These are phyloP conservation scores for Jordanella pulchra DNA, from an alignment of 2,797 vertebrate species.

Conservation along the genomic window DNA sequence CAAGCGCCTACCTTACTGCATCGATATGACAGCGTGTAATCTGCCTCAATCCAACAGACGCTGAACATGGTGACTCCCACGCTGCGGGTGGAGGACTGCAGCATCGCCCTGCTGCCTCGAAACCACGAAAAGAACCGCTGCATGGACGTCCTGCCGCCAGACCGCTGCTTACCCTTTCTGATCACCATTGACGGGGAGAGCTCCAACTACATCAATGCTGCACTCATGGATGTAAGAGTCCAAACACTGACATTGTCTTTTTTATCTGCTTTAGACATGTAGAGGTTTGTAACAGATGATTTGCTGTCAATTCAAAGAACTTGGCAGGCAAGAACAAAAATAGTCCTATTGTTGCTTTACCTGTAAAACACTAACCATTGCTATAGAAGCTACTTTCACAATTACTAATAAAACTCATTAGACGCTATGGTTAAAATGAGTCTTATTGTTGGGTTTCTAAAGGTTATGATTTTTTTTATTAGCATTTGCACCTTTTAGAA, in stretches of 20 bases:
- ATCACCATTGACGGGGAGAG: conserved; percentile 98
- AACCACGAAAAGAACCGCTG: conserved; percentile 99
- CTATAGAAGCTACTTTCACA: conserved; percentile 28
- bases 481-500: no score
- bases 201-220: conserved; percentile 98
- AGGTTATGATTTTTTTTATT: background rate
- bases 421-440: background rate
- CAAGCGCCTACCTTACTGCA: conserved; percentile 26
- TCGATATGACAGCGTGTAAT: conserved; percentile 32
- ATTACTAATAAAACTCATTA: conserved; percentile 4
- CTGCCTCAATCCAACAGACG: conserved; percentile 55
- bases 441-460: background rate
- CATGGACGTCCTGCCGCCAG: conserved; percentile 96
- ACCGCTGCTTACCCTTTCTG: conserved; percentile 97
- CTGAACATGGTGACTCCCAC: conserved; percentile 99
- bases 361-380: conserved; percentile 11
- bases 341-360: conserved; percentile 18
- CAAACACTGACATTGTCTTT: background rate
- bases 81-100: conserved; percentile 96
- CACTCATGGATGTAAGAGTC: conserved; percentile 91
- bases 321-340: no score
- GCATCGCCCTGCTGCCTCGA: conserved; percentile 93
- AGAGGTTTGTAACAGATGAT: no score
- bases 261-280: no score
- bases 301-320: no score